A percentile compares a stretch with the other conserved stretches of the same genome.
These are phyloP conservation scores for Tetramorium parvispinum DNA, from an alignment of 1,140 invertebrate species.

Conservation along the genomic window DNA sequence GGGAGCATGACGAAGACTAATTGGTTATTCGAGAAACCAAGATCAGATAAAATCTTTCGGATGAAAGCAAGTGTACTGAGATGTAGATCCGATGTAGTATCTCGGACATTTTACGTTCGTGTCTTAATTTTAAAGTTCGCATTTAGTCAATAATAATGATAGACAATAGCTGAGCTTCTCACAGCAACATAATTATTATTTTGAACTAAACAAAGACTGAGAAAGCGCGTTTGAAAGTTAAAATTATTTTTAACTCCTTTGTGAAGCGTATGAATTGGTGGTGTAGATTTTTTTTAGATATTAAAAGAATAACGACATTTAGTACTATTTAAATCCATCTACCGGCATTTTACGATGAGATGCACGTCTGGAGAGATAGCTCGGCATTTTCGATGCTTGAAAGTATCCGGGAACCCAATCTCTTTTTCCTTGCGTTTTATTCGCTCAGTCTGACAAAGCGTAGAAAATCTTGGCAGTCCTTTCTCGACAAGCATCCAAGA, in stretches of 20 bases:
- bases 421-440: background rate
- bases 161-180: background rate
- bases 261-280: background rate
- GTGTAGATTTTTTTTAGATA: background rate
- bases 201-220: background rate
- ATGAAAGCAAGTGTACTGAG: conserved; percentile 7
- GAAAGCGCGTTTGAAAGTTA: background rate
- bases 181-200: background rate
- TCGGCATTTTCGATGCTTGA: background rate
- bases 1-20: conserved; percentile 31
- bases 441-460: background rate
- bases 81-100: background rate
- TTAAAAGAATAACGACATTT: background rate
- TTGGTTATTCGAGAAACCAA: conserved; percentile 53
- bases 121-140: background rate
- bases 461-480: conserved; percentile 2
- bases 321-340: background rate
- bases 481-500: background rate
- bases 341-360: background rate
- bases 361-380: background rate
- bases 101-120: background rate
- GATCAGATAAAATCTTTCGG: conserved; percentile 27
- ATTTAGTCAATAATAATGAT: background rate
- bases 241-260: background rate
- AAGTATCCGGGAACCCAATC: background rate